Percentiles rank a stretch among this genome's conserved stretches.
Conservation (phyloP, 2,113 vertebrate genomes). For the Oriolus oriolus region DNA sequence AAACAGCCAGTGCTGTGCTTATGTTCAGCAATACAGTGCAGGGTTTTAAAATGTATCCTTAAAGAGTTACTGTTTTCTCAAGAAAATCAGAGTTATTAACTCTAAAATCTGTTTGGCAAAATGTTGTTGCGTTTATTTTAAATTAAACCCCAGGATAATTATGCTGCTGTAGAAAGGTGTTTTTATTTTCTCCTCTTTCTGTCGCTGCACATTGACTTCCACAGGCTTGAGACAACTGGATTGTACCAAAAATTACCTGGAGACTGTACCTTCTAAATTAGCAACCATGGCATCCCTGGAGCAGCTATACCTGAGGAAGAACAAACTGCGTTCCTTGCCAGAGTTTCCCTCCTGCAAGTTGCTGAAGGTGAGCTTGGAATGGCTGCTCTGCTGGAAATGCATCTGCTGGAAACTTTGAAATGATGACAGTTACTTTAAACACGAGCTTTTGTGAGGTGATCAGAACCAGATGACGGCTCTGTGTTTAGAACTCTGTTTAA, state of each 20-base stretch:
- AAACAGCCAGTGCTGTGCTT: neutral
- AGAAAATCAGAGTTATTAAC: neutral
- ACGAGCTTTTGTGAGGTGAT: neutral
- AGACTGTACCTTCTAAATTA: constrained; percentile 78
- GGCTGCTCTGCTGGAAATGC: neutral
- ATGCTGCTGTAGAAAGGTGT: neutral
- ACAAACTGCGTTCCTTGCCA: constrained; percentile 83
- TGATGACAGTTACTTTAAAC: neutral
- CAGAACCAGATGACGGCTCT: neutral
- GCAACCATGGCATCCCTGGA: constrained; percentile 84
- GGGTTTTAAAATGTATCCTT: neutral
- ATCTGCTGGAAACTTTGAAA: neutral
- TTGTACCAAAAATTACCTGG: constrained; percentile 88
- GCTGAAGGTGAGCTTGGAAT: constrained; percentile 79
- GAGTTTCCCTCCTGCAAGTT: constrained; percentile 74
- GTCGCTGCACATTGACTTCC: neutral
- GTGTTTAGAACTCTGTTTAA: neutral
- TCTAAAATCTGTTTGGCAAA: neutral
- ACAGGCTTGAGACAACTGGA: constrained; percentile 88
- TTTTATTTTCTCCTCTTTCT: neutral
- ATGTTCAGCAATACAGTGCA: neutral
- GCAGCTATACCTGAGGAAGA: constrained; percentile 88
- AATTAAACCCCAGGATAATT: neutral
- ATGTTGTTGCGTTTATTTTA: neutral
- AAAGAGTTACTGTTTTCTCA: neutral